Base-by-base conservation (phyloP, 2,888 invertebrate genomes). In the Orthosia gothica region DNA sequence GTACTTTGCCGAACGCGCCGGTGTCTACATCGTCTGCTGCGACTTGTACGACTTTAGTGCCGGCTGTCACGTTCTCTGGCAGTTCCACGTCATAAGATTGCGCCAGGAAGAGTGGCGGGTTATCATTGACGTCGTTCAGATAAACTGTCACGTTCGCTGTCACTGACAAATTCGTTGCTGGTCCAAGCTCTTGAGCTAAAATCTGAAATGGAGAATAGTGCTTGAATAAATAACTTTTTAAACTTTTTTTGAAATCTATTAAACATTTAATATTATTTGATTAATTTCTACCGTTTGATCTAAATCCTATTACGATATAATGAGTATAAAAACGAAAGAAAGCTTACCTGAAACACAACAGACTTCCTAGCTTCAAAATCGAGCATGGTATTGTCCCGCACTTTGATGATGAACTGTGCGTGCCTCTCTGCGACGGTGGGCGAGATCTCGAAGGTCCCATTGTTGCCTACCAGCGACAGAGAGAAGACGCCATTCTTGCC, bases 71-170 rank as follows among this genome's bases (percentile, higher is more conserved):
- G 91, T 98, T 98, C 94, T 99, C 99, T 0, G 98, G 97, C 40
- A 99, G 94, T 69, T 98, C 97, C 0, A 97, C 98, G 49, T 97
- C 97, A 92, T 99, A 99, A 1, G 97, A 97, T 55, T 97, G 94
- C 85, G 98, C 97, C 18, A 97, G 95, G 91, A 99, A 99, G 76
- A 97, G 95, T 2, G 99, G 99, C 47, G 98, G 97, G 93, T 99
- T 99, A 92, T 99, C 99, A 90, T 99, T 99, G 13, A 98, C 97
- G 90, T 99, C 99, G 81, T 98, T 97, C 45, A 99, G 94, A 88
- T 98, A 98, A 16, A 99, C 98, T 2, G 98, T 98, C 0, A 99
- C 98, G 80, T 98, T 98, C 12, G 98, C 98, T 66, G 97, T 97
- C 5, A 97, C 97, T 68, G 98, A 98, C 65, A 98, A 95, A 92